Evolutionary conservation across 1,140 invertebrate genomes (phyloP), one percentile per base, ranked within the genome.

Genomic region (Sitodiplosis mosellana): DNA sequence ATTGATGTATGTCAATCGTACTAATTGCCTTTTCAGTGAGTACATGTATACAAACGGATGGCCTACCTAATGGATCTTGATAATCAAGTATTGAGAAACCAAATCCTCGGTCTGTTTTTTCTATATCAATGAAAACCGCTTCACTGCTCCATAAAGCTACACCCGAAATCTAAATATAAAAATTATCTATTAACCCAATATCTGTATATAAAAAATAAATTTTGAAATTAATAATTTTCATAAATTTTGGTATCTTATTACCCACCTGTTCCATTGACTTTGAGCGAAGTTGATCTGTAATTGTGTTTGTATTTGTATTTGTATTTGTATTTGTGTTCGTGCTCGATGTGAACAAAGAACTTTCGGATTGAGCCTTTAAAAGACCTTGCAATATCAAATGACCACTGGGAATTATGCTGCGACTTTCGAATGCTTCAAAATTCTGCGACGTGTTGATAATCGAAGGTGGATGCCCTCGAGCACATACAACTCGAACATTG

Each of bases 31-130:
- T n/a, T n/a, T n/a, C n/a, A n/a, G n/a, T n/a, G n/a, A n/a, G n/a
- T n/a, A n/a, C n/a, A n/a, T n/a, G n/a, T n/a, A n/a, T n/a, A n/a
- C n/a, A n/a, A n/a, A n/a, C n/a, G n/a, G n/a, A n/a, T n/a, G n/a
- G n/a, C n/a, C n/a, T 78, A 66, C 91, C 88, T 53, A 88, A 68
- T 1, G 88, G 87, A 67, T 92, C 88, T 69, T 88, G 75, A 65
- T 96, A 96, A 67, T 96, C 92, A 36, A 95, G 70, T 52, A 96
- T 91, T 51, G 87, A 91, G 67, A 96, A 96, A 42, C 92, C 92
- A 14, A 96, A 74, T 4, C 92, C 92, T 51, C 84, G 74, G 54
- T 92, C 87, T 41, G 82, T 84, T 69, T 96, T 96, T 14, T 76
- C 66, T 33, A 96, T 70, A 59, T 89, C 79, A 46, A 96, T 81